Base-by-base conservation (phyloP, 2,888 invertebrate species). In the Nomada fucata region DNA sequence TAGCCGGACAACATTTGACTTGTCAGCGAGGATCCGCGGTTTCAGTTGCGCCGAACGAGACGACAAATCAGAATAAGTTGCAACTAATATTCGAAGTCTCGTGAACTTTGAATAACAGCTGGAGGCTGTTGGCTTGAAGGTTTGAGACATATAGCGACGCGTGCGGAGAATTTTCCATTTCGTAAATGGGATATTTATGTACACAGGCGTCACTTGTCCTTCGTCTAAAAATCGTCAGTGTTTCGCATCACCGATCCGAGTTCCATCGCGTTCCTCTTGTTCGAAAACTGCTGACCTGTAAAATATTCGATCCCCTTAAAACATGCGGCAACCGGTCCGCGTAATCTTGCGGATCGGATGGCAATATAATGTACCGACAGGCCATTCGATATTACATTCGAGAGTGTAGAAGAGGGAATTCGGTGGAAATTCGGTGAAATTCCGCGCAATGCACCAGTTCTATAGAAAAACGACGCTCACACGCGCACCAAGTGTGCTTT, bases 221-320 rank as follows among this genome's bases (percentile, higher is more conserved):
- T 18, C 11, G 20, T 13, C 23, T 2, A 13, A 67, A 74, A 42
- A 60, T 67, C 36, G 26, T 52, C n/a, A 7, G 15, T 53, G 44
- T 15, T 75, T 69, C 18, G 23, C 7, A 4, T 23, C 10, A 0
- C 2, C 23, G 20, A 67, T 42, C 23, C 23, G 42, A 52, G 60
- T 42, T 68, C 52, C 42, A 5, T 23, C 7, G 2, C 20, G 1
- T 11, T 13, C 5, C 20, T 20, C 23, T 20, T 74, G 57, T 74
- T 69, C 61, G 52, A 44, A 69, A 75, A 75, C 2, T 52, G 69
- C 69, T 75, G 69, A 75, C 53, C 69, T 26, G 60, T 15, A 20
- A 61, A 61, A 47, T 61, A 71, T 69, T 44, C 13, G 42, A 53
- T 63, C 13, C n/a, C 42, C 29, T 53, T 70, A 69, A 69, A 75